Evolutionary conservation across 1,140 invertebrate genomes (phyloP).

Genomic region (Panulirus ornatus): DNA sequence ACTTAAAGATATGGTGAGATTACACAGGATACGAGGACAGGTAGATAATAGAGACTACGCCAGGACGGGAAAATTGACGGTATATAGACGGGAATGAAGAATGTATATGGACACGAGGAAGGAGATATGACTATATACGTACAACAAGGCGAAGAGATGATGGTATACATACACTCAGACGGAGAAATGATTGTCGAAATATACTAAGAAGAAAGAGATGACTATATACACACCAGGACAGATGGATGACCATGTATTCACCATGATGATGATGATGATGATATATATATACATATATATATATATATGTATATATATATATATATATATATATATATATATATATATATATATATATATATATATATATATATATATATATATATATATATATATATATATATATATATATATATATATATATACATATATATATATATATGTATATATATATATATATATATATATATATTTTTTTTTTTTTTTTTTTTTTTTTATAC

Average conservation of each 20-base stretch:
- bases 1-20: too few relatives aligned
- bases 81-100: too few relatives aligned
- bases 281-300: too few relatives aligned
- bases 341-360: constrained; percentile 41
- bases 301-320: background rate
- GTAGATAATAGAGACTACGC: too few relatives aligned
- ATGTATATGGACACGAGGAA: too few relatives aligned
- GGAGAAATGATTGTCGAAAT: background rate
- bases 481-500: too few relatives aligned
- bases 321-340: background rate
- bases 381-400: constrained; percentile 38
- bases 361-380: constrained; percentile 38
- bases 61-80: too few relatives aligned
- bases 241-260: background rate
- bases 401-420: constrained; percentile 38
- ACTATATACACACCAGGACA: background rate
- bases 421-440: constrained; percentile 35
- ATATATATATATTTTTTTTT: constrained; percentile 14
- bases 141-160: too few relatives aligned
- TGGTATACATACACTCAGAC: too few relatives aligned
- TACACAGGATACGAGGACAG: too few relatives aligned
- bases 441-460: constrained; percentile 30
- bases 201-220: constrained; percentile 1
- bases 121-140: too few relatives aligned
- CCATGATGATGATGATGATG: background rate